Evolutionary conservation across 1,140 invertebrate genomes (phyloP), one percentile per base, ranked within the genome.

Genomic region (Drosophila sucinea): DNA sequence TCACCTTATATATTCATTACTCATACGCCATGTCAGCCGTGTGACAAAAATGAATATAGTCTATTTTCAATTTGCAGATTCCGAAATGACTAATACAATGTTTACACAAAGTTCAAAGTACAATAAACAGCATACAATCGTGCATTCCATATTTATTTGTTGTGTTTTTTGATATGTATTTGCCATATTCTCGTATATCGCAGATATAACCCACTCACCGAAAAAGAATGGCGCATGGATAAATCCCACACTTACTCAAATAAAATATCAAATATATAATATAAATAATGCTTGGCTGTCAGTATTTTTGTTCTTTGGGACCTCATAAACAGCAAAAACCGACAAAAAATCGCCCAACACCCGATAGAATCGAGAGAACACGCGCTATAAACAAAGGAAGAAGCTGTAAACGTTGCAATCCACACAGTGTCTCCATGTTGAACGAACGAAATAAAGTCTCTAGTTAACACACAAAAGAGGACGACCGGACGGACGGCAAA

Each of bases 261-360:
- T 81, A 87, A 87, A 89, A 78, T 67, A 70, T 61, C 67, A 27
- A 61, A 38, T 41, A 51, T 51, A 51, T 10, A 60, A 56, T 71
- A 73, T 72, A 72, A 70, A 77, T 85, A 81, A 85, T 81, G 68
- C 63, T 76, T 60, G 73, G 57, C 73, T 68, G 76, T 68, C 76
- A 79, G 76, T 73, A 68, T 76, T 79, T 79, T 68, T 71, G 68
- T 58, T 58, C 30, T 35, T 58, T 56, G 54, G 10, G 27, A 32
- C 54, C 76, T 75, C 72, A 78, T 75, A 78, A 74, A 67, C 54
- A 56, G 54, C 54, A n/a, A 32, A 10, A 27, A 25, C 44, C 44
- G 25, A 51, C 44, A 51, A 51, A 51, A 47, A 51, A 1, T 2
- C 27, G 11, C n/a, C 30, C n/a, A 38, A 35, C 55, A 54, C 30